Evolutionary conservation across 37 sponge, comb jelly and placozoan species (phyloP), one percentile per base, ranked within the genome.

Genomic region (Tethya wilhelma): DNA sequence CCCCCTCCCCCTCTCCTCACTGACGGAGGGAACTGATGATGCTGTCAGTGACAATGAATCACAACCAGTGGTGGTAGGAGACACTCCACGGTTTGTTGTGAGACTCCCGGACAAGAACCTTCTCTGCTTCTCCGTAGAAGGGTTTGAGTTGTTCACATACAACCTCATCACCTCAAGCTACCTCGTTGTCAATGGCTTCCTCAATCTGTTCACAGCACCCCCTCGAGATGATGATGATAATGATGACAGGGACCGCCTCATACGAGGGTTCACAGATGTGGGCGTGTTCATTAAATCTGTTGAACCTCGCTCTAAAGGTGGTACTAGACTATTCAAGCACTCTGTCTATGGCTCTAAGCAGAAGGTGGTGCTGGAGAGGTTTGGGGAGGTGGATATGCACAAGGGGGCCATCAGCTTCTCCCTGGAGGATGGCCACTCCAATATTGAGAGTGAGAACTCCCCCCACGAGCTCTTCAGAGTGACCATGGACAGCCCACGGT

Each of bases 121-220:
- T 1, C 56, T 79, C 56, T 79, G 79, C 55, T 67, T 79, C 30
- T 26, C 67, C 36, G 67, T 79, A 25, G 79, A 79, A 3, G 79
- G 79, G 1, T 79, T 34, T 46, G 79, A 79, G 38, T 69, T 79
- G 39, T 79, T 79, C 68, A 67, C 79, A 0, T 79, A 68, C 57
- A 79, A 79, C 57, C 79, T 79, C 40, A 44, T 79, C 69, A 65
- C 79, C 39, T 65, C 69, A 23, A 42, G 17, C 38, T 67, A 67
- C 38, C 36, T 79, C 26, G 31, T 44, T 3, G 67, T 79, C 39
- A 79, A 79, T 36, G 55, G 56, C 4, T 79, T 79, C 53, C 28
- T 79, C 11, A 68, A 79, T 28, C 31, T 79, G 20, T 56, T 57
- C 5, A 19, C 25, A 7, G 2, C 20, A n/a, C 22, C 25, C 63